These are phyloP conservation scores for Setipinna tenuifilis DNA, from an alignment of 2,797 vertebrate genomes.

Conservation along the genomic window DNA sequence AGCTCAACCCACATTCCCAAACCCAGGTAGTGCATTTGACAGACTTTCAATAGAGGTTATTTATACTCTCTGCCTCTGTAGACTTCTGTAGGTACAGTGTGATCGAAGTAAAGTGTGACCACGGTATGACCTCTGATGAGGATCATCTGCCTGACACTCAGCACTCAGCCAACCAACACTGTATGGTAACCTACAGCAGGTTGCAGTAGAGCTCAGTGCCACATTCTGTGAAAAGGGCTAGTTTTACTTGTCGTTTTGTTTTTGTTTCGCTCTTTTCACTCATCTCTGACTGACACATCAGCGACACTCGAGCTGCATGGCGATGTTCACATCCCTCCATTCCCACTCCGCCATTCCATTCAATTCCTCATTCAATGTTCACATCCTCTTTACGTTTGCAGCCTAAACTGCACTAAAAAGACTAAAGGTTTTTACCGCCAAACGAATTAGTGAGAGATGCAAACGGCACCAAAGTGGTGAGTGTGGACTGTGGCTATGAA, in stretches of 20 bases:
- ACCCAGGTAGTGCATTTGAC: no score
- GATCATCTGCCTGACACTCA: no score
- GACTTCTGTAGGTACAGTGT: no score
- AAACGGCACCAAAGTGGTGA: slow-evolving; percentile 78
- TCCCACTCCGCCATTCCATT: background rate
- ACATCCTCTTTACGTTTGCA: background rate
- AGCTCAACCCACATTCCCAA: no score
- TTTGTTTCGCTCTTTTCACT: background rate
- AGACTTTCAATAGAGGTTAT: no score
- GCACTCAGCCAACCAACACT: no score
- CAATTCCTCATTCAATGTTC: no score
- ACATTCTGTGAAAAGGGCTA: background rate
- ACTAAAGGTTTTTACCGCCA: slow-evolving; percentile 76
- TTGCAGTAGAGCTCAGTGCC: background rate
- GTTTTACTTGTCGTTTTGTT: background rate
- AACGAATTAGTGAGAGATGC: slow-evolving; percentile 76
- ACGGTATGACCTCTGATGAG: no score
- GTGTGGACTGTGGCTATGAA: slow-evolving; percentile 78
- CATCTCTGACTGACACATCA: background rate
- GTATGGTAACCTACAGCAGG: background rate
- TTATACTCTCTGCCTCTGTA: no score
- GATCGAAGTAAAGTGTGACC: no score
- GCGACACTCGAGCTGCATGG: background rate
- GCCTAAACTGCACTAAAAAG: slow-evolving; percentile 61
- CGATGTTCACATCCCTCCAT: background rate